These are phyloP conservation scores for Rhinatrema bivittatum DNA, from an alignment of 2,797 vertebrate species.

Conservation along the genomic window DNA sequence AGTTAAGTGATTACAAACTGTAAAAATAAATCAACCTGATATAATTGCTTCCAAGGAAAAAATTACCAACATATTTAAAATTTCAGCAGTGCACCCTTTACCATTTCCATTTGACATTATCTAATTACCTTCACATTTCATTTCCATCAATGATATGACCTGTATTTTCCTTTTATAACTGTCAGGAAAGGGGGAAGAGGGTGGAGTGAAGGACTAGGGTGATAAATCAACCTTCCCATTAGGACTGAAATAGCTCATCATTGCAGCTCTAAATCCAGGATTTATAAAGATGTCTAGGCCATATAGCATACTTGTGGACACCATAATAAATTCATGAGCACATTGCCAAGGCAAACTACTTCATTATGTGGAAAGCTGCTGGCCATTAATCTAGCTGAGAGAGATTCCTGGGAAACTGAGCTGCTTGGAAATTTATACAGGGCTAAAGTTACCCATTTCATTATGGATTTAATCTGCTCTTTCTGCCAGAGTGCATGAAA, in stretches of 20 bases:
- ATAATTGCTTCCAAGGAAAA: slow-evolving; percentile 64
- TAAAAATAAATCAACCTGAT: slow-evolving; percentile 69
- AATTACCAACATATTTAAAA: slow-evolving; percentile 73
- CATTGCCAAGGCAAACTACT: slow-evolving; percentile 87
- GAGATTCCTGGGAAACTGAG: slow-evolving; percentile 79
- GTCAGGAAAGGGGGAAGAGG: slow-evolving; percentile 55
- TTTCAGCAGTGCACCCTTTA: slow-evolving; percentile 55
- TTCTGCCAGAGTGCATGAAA: slow-evolving; percentile 54
- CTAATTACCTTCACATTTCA: slow-evolving; percentile 90
- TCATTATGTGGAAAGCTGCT: slow-evolving; percentile 84
- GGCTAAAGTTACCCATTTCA: slow-evolving; percentile 87
- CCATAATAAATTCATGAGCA: slow-evolving; percentile 90
- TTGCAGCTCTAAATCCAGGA: slow-evolving; percentile 71
- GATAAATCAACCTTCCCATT: slow-evolving; percentile 82
- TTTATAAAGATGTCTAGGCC: slow-evolving; percentile 90
- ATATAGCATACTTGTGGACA: slow-evolving; percentile 86
- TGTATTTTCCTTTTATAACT: slow-evolving; percentile 69
- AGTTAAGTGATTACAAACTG: slow-evolving; percentile 71
- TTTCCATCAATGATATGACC: slow-evolving; percentile 83
- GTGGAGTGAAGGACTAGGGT: slow-evolving; percentile 46
- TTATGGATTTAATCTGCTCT: slow-evolving; percentile 89
- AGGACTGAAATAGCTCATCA: slow-evolving; percentile 68
- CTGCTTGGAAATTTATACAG: slow-evolving; percentile 78
- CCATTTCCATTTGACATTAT: slow-evolving; percentile 77
- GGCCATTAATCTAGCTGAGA: slow-evolving; percentile 85